Evolutionary conservation across 2,113 vertebrate species (phyloP), one percentile per base, ranked within the genome.

Genomic region (Atlantisia rogersi): DNA sequence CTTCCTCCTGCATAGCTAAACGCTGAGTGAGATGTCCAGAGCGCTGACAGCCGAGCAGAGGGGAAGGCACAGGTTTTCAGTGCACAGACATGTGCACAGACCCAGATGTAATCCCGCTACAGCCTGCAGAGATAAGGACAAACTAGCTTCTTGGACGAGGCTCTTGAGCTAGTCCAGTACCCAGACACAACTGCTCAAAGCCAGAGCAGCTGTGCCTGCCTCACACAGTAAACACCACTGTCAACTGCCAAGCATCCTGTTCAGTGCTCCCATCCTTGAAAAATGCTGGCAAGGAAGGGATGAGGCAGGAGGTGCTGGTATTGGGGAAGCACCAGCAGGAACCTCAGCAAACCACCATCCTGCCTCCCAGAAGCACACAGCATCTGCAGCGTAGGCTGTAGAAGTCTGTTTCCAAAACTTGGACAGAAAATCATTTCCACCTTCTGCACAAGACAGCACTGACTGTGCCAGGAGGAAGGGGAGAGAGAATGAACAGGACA

Each of bases 361-460:
- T 63, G 8, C 8, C n/a, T 56, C 29, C 35, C 20, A 81, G 52
- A 20, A 69, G 35, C 25, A 58, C 5, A 25, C 5, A 0, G 0
- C 14, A 42, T 19, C 59, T 63, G 35, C 3, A 2, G 16, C 31
- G 10, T 2, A 3, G 24, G 59, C 14, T 62, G 6, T 35, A 91
- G 19, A 83, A 42, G 32, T 22, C 69, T 17, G 3, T 28, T 82
- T 55, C 58, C 56, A 26, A 56, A 64, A 22, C 10, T 6, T 2
- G 14, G 44, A 26, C 24, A 42, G 58, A n/a, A 84, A 53, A 15
- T 3, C 0, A 1, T 48, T 75, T 90, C 20, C 29, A 79, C n/a
- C 12, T 52, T 58, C 58, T 59, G n/a, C 48, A 79, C 60, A 60
- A 69, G 19, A 25, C 7, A 79, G 26, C 44, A 79, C 20, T 50